Base-by-base conservation (phyloP, 2,888 invertebrate species). In the Deilephila elpenor region DNA sequence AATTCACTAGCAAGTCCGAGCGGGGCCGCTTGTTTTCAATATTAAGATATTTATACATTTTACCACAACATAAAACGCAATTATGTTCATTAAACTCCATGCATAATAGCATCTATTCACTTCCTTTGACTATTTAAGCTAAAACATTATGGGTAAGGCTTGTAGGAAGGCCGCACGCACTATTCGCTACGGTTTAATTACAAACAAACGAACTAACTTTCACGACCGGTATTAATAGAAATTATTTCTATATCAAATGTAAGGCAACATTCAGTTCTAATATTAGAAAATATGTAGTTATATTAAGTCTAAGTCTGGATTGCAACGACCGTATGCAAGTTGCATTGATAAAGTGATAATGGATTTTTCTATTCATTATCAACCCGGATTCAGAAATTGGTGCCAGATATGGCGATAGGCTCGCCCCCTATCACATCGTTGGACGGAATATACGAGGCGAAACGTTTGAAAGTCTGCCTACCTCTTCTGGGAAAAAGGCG, bases 101-200 rank as follows among this genome's bases (percentile, higher is more conserved):
- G 44, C 11, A 25, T 67, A 67, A 51, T 44, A 25, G 14, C 44
- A 51, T 44, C 44, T 37, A 44, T 44, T 44, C 25, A 67, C 51
- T 44, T 25, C 51, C 51, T 44, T 44, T 25, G 44, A 25, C 67
- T 64, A 44, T 44, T 67, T 67, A 44, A 14, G 20, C 20, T 64
- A 44, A 20, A 64, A 20, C 20, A 25, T 51, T 51, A 51, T 51
- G 51, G 25, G 25, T 25, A 51, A 51, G 20, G 67, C 44, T 51
- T 67, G 44, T 44, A 67, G 67, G 56, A 51, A 67, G 51, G 51
- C 67, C 51, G 44, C 51, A 67, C 25, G 64, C 51, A 67, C 67
- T 51, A 67, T 64, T 67, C 51, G 44, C 67, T 67, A 44, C 44
- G 67, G 19, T 44, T 67, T 67, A 25, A 67, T 67, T 67, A 67